phyloP scores from a whole-genome alignment of 1,140 invertebrate genomes.

The Dolichoris vasculosae region DNA sequence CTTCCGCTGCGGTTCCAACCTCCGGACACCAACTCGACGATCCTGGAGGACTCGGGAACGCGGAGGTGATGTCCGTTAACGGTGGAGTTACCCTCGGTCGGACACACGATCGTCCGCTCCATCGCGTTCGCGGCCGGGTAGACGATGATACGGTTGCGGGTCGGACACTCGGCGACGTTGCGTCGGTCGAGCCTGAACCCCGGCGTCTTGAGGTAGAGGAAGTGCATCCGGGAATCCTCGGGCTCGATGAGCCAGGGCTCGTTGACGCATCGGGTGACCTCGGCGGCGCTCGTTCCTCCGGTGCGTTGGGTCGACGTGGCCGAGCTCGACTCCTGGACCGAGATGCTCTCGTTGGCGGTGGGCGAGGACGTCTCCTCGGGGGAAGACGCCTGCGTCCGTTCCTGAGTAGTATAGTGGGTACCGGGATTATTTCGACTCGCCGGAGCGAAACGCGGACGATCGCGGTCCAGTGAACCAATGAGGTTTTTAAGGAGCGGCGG shows the following conservation, averaged over 20 bases:
- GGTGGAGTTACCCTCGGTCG: conserved; percentile 65
- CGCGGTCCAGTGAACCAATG: too few relatives aligned
- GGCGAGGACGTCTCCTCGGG: conserved; percentile 54
- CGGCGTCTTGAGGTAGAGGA: conserved; percentile 81
- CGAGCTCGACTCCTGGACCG: background rate
- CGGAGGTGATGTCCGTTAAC: conserved; percentile 62
- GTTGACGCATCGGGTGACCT: conserved; percentile 78
- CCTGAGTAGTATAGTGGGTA: too few relatives aligned
- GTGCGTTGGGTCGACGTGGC: conserved; percentile 15
- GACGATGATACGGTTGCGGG: conserved; percentile 83
- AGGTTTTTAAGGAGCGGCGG: background rate
- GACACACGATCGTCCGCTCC: conserved; percentile 80
- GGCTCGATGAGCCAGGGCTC: conserved; percentile 87
- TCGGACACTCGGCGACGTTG: conserved; percentile 77
- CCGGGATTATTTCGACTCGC: too few relatives aligned
- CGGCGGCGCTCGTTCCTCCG: conserved; percentile 43
- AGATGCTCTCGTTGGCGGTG: conserved; percentile 68
- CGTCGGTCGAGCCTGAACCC: conserved; percentile 77
- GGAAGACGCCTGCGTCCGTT: background rate
- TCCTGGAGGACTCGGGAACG: conserved; percentile 60
- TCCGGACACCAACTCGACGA: conserved; percentile 83
- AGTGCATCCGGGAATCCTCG: conserved; percentile 81
- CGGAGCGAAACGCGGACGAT: too few relatives aligned
- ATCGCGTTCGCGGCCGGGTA: conserved; percentile 80
- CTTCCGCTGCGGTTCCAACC: conserved; percentile 78